Evolutionary conservation across 64 coral and sea anemone species (phyloP), one percentile per base, ranked within the genome.

Genomic region (Pachyseris speciosa): DNA sequence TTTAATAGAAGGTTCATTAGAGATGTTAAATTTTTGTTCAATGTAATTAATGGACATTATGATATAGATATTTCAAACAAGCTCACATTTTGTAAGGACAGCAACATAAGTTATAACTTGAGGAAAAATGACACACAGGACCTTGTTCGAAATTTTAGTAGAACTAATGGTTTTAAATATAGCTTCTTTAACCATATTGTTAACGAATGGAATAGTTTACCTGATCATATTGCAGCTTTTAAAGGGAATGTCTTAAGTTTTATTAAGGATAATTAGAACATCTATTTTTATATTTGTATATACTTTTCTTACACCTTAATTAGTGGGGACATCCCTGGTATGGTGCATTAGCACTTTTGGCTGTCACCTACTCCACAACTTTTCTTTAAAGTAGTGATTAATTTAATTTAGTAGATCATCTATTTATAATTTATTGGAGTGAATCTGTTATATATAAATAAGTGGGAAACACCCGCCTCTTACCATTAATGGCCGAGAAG

Each of bases 11-110:
- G 71, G 22, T 26, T 80, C 30, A 58, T 80, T 22, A 37, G 15
- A 37, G 76, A 80, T 80, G 50, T 80, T 80, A 58, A 11, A 20
- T 80, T 80, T 34, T 80, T 80, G 36, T 80, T 58, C 38, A 80
- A 80, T 33, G 76, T 47, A 37, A 51, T 80, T 58, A 80, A 80
- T 61, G 49, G 52, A n/a, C 72, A 39, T 38, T 72, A 63, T 63
- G 59, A 63, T 63, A 63, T 63, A 63, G 24, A 63, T 27, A 63
- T 63, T 63, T 63, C 5, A 63, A 63, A 63, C 59, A 63, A 63
- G 59, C 59, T 63, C 59, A 63, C 26, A 45, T 45, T 45, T 45
- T 45, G 43, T 45, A 45, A 45, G 43, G 43, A 45, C 43, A 45
- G 43, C 4, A 45, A 45, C 43, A 45, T n/a, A n/a, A 45, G 43